Evolutionary conservation across 2,797 vertebrate genomes (phyloP), one percentile per base, ranked within the genome.

Genomic region (Parauchenoglanis punctatus): DNA sequence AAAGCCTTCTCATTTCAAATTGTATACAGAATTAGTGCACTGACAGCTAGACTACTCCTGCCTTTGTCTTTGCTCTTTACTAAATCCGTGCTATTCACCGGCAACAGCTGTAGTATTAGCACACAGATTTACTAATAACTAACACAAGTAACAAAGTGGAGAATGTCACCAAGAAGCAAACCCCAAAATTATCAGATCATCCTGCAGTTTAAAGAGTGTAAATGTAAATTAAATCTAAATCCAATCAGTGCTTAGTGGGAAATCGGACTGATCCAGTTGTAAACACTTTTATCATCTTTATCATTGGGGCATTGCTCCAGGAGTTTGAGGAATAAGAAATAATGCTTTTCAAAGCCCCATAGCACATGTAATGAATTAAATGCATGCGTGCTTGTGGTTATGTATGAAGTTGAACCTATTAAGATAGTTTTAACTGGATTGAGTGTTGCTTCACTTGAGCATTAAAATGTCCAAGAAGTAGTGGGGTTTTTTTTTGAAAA

Each of bases 1-100:
- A 90, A 90, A 91, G 44, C 88, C 91, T 80, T 89, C 87, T 83
- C 86, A 93, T 94, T 92, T 92, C 87, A 82, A 92, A 92, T 93
- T 91, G 93, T 94, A 92, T 81, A 84, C 87, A 84, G 90, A 89
- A 91, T 92, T 90, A 93, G 91, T 91, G 90, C 85, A 92, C 68
- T 88, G 84, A 77, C 49, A 88, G 59, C 70, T 73, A 52, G 20
- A 70, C 35, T 80, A 49, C 15, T 54, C 52, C 63, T 78, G 35
- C 54, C 23, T 72, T 61, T 83, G 20, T 56, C 4, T 67, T 73
- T 78, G 58, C 54, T 84, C 52, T 78, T 67, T 13, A n/a, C 75
- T 59, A 25, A 76, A 58, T 59, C 61, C 31, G 18, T 46, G 68
- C 63, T 46, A 56, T 75, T n/a, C 61, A 28, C 59, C 31, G 70